A percentile compares a stretch with the other conserved stretches of the same genome.
Evolutionary conservation across 2,113 vertebrate species (phyloP).

Genomic region (Anseranas semipalmata): DNA sequence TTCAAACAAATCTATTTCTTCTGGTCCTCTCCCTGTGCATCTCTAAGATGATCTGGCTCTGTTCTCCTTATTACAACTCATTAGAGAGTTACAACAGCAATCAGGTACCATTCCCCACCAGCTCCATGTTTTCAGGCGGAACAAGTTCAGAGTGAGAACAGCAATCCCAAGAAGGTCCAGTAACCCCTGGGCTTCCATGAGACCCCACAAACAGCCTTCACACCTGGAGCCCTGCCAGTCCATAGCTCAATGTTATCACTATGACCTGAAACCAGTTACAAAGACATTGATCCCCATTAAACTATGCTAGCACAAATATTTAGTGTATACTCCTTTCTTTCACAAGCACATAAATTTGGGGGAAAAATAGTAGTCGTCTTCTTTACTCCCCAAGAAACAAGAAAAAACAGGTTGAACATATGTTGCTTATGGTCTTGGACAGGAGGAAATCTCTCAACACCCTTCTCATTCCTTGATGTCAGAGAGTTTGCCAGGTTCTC

Average conservation of each 20-base stretch:
- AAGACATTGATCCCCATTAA: background rate
- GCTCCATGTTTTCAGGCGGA: background rate
- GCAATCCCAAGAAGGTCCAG: background rate
- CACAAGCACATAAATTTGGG: background rate
- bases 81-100: background rate
- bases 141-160: background rate
- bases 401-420: background rate
- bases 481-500: constrained; percentile 24
- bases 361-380: background rate
- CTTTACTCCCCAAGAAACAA: background rate
- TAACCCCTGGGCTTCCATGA: background rate
- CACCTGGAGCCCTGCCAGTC: background rate
- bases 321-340: background rate
- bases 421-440: background rate
- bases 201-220: background rate
- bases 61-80: background rate
- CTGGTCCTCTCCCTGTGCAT: background rate
- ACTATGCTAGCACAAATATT: background rate
- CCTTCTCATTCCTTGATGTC: constrained; percentile 3
- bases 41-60: background rate
- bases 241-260: background rate
- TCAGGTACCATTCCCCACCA: background rate
- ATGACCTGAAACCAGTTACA: background rate
- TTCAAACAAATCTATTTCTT: background rate
- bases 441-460: constrained; percentile 33